Evolutionary conservation across 2,888 invertebrate species (phyloP).

Genomic region (Hypomecis atomaria): DNA sequence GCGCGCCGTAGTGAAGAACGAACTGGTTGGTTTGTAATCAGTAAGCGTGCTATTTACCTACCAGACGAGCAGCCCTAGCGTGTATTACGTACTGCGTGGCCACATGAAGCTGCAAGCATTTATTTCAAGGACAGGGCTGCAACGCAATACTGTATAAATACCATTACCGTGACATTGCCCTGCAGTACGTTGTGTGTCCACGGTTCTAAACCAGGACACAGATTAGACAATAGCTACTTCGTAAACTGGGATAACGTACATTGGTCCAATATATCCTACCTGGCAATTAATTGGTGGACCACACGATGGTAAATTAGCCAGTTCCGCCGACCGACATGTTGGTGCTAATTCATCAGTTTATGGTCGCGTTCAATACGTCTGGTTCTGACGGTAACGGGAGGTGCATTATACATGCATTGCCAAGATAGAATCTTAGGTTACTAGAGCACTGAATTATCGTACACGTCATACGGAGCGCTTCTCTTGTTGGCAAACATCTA

Average conservation of each 20-base stretch:
- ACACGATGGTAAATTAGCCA: constrained; percentile 36
- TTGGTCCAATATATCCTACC: constrained; percentile 32
- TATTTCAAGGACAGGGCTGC: too few species aligned
- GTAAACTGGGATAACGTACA: constrained; percentile 27
- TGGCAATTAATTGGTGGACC: constrained; percentile 40
- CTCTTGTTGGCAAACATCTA: too few species aligned
- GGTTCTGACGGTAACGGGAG: not conserved
- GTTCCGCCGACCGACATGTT: constrained; percentile 34
- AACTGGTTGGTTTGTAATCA: too few species aligned
- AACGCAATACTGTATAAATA: too few species aligned
- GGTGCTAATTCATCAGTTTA: constrained; percentile 38
- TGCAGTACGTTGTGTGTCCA: too few species aligned
- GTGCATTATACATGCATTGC: not conserved
- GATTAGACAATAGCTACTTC: not conserved
- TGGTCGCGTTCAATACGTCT: not conserved
- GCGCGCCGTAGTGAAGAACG: too few species aligned
- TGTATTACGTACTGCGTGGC: too few species aligned
- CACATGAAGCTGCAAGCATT: too few species aligned
- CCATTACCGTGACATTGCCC: too few species aligned
- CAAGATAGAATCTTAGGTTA: not conserved
- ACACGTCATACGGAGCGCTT: too few species aligned
- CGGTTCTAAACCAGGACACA: not conserved
- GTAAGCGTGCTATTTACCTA: too few species aligned
- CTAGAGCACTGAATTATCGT: not conserved
- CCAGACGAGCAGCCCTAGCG: too few species aligned